Evolutionary conservation across 2,113 vertebrate genomes (phyloP), one percentile per base, ranked within the genome.

Genomic region (Corvus moneduloides): DNA sequence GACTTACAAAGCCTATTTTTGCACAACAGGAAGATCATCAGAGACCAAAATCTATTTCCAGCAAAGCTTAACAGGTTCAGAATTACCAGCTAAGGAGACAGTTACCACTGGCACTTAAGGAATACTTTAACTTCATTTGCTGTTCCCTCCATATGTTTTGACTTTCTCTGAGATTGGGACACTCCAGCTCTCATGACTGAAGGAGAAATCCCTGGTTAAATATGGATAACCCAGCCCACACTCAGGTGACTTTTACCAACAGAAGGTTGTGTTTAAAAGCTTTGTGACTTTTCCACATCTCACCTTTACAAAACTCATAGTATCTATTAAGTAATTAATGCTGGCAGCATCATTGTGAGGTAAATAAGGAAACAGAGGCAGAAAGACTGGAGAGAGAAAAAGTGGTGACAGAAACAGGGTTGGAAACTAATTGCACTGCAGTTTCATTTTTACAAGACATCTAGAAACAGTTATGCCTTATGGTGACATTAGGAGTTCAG

Each of bases 31-130:
- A 82, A 21, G 66, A 90, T 62, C 80, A 92, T 12, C 14, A 9
- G 66, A 96, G 84, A 83, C 46, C 76, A 94, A 62, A 61, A 49
- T 72, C 61, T 93, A 83, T 95, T 95, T 96, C 48, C 71, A 91
- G 84, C 49, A 95, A 86, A 84, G 63, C 66, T 97, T 87, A 92
- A 76, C 67, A 87, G 75, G 74, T 71, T 96, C 81, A 85, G 55
- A 95, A 94, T 61, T 67, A 85, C 52, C 46, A 69, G 49, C 61
- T 71, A 94, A 92, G 27, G 39, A 24, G 49, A n/a, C 11, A 76
- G 30, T 23, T 61, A 59, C 43, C 19, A 67, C 14, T 55, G 41
- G 22, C 63, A 59, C 28, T 67, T 48, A 73, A 17, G 74, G 76
- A 95, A 79, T 32, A 61, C 8, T 46, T 63, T 7, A 37, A 77